Base-by-base conservation (phyloP, 2,888 invertebrate species). In the Melanostoma scalare region DNA sequence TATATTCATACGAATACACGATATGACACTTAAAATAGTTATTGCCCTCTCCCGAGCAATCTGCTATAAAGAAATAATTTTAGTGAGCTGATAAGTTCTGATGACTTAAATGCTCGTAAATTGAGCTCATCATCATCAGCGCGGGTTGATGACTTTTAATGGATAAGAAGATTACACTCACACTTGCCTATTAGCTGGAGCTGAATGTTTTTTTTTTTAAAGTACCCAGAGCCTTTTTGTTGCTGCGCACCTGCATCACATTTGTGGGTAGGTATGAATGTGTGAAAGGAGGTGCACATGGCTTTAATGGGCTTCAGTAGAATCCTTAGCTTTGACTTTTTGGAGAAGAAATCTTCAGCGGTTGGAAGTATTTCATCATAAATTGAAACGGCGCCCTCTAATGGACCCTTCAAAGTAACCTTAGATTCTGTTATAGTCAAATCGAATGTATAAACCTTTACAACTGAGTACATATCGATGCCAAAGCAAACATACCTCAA, bases 51-150 rank as follows among this genome's bases (percentile, higher is more conserved):
- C 4, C 4, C 46, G 20, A 36, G 4, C 9, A 52, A 50, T 50
- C 63, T 36, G 20, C 48, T 46, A 48, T 46, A 30, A 63, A 30
- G 46, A 60, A 40, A 53, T 53, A 60, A 53, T 67, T 78, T 63
- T 56, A 48, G 60, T 67, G 20, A 46, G 65, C 71, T 75, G 75
- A 76, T 71, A 65, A 76, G 58, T 76, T 58, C 40, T 63, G 63
- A 69, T 77, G 73, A 73, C 73, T 82, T 72, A 61, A 77, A 61
- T 56, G 60, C 5, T 56, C 56, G 63, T 68, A 73, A 78, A 78
- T 82, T 82, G 68, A 65, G 77, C 56, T 55, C 75, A 58, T 65
- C 69, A 69, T 69, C 56, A 69, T 75, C 58, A 40, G 40, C 38
- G 55, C 38, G 52, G 48, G 48, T 63, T 71, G 77, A 72, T 68